Conservation (phyloP, 2,797 vertebrate species). For the Semaprochilodus insignis region DNA sequence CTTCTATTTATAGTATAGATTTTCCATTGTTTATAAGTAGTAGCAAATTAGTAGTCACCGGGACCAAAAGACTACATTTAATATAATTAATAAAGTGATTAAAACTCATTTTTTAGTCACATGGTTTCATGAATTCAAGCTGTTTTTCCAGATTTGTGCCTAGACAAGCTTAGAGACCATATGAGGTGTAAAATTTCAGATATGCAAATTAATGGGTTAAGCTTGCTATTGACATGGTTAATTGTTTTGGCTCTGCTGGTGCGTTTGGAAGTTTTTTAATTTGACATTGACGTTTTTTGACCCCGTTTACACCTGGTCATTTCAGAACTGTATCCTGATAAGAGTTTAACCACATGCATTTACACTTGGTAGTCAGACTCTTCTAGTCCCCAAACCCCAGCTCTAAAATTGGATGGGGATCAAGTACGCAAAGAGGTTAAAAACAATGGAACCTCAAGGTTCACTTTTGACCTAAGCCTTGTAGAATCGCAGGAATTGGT, state of each 20-base stretch:
- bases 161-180: too few relatives aligned
- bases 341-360: constrained; percentile 29
- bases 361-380: constrained; percentile 39
- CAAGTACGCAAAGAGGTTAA: constrained; percentile 2
- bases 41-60: too few relatives aligned
- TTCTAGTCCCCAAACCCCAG: constrained; percentile 48
- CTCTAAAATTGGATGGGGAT: constrained; percentile 11
- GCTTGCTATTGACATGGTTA: not conserved
- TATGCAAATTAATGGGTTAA: not conserved
- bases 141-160: too few relatives aligned
- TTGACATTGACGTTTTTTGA: not conserved
- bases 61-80: too few relatives aligned
- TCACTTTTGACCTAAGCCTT: constrained; percentile 60
- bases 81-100: too few relatives aligned
- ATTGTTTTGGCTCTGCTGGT: not conserved
- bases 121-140: too few relatives aligned
- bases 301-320: too few relatives aligned
- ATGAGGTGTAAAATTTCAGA: too few relatives aligned
- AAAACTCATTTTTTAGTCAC: too few relatives aligned
- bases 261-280: not conserved
- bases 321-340: too few relatives aligned
- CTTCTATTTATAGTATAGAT: too few relatives aligned
- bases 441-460: constrained; percentile 31
- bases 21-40: too few relatives aligned
- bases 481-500: constrained; percentile 14